Base-by-base conservation (phyloP, 2,797 vertebrate species). In the Fratercula arctica region DNA sequence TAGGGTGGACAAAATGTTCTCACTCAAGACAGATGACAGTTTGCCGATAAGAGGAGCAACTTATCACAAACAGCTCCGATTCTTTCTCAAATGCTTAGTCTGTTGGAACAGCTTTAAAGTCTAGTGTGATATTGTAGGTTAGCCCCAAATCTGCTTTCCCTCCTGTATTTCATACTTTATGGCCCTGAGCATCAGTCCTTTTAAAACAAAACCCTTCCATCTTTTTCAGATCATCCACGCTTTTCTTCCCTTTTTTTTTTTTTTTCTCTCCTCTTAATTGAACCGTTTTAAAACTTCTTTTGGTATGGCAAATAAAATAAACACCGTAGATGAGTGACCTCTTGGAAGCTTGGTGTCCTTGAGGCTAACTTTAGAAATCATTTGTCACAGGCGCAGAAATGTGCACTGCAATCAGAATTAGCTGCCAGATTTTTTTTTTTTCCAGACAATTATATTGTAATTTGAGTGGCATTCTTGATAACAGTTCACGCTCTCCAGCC, bases 331-430 rank as follows among this genome's bases (percentile, higher is more conserved):
- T 76, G 87, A 88, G 85, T 95, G 96, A 97, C 95, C 96, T 95
- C 83, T 91, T 88, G 89, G 85, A 92, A 96, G 83, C 87, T 75
- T 35, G 33, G 43, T 97, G 96, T 96, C 96, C 95, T 97, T 96
- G 95, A 95, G 78, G 91, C 94, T 96, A 96, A 96, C 91, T 96
- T 95, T 95, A 96, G 95, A 94, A 97, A 95, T 96, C 90, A 73
- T 93, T 95, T 95, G 93, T 97, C 96, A 94, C 90, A 80, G 89
- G 85, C 92, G 90, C 68, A 95, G 93, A 96, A 97, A 96, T 95
- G 95, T 96, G 93, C 95, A 86, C 85, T 89, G 95, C 96, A 97
- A 97, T 96, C 94, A 97, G 89, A 96, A 97, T 96, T 94, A 96
- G 92, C 95, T 95, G 95, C 95, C 96, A 97, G 89, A 90, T 3